Evolutionary conservation across 2,888 invertebrate species (phyloP), one percentile per base, ranked within the genome.

Genomic region (Chorisops tibialis): DNA sequence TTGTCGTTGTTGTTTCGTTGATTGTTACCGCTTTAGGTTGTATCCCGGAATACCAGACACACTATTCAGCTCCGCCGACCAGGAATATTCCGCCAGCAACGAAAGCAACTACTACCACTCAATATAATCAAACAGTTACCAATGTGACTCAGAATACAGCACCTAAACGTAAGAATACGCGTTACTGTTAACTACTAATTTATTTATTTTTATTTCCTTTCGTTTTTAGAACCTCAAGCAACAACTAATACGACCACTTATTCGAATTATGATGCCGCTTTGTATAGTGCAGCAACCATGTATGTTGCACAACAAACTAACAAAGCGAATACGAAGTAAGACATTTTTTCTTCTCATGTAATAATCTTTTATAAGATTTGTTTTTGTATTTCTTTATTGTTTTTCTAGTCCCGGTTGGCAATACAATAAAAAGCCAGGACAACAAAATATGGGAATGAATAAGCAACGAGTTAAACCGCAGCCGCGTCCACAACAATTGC

Each of bases 251-350:
- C 86, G 75, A 86, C 85, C 71, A 83, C 83, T 69, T 89, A 87
- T 81, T 87, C 90, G 73, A 93, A 93, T 74, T 96, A 95, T 81
- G 94, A 96, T 83, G 91, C 94, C 69, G 96, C 96, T 70, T 85
- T 96, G 69, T 96, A 96, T 82, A 94, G 92, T 80, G 96, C 95
- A 68, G 93, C 93, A 69, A 92, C 93, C 66, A 91, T 92, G 87
- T 96, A 93, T 80, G 93, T 95, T 72, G 93, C 93, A 71, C 93
- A 92, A 74, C 88, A 89, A 77, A 74, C 76, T 72, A 73, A 76
- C 75, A 76, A 78, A 73, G 63, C 67, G 9, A 68, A 80, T 65
- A 79, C 80, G 66, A 79, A 79, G 79, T 79, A 70, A 77, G 76
- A n/a, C 70, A 24, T 43, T 11, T 9, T 48, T 43, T 43, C 6